Percentiles rank a stretch among this genome's conserved stretches.
phyloP scores from a whole-genome alignment of 2,797 vertebrate species.

The Parotocinclus haroldoi region DNA sequence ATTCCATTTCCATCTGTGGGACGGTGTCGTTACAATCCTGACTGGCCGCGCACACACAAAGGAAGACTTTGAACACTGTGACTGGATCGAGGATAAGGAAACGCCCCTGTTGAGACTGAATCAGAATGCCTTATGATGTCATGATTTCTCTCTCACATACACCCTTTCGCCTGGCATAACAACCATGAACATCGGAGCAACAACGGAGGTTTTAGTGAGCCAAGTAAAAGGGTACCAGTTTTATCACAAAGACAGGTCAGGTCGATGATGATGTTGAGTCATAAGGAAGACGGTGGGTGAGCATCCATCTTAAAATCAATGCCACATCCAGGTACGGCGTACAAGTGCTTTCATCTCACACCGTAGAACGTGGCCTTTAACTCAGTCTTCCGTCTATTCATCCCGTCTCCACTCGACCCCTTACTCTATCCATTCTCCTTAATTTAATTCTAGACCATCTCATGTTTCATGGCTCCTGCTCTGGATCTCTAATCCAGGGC shows the following conservation, averaged over 20 bases:
- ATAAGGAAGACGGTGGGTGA: neutral
- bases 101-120: neutral
- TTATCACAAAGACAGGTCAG: too few relatives aligned
- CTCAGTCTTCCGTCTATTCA: neutral
- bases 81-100: conserved; percentile 18
- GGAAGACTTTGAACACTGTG: conserved; percentile 11
- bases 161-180: too few relatives aligned
- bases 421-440: neutral
- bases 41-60: conserved; percentile 18
- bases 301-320: conserved; percentile 55
- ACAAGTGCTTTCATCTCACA: conserved; percentile 51
- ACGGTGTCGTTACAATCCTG: too few relatives aligned
- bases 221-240: neutral
- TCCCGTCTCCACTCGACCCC: too few relatives aligned
- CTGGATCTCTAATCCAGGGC: conserved; percentile 7
- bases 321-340: conserved; percentile 41
- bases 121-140: too few relatives aligned
- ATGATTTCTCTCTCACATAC: too few relatives aligned
- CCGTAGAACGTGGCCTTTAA: conserved; percentile 67
- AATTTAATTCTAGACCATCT: conserved; percentile 39
- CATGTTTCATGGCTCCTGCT: neutral
- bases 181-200: too few relatives aligned
- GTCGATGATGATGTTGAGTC: conserved; percentile 13
- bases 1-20: too few relatives aligned
- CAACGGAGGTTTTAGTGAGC: too few relatives aligned